Evolutionary conservation across 2,797 vertebrate genomes (phyloP).

Genomic region (Borostomias antarcticus): DNA sequence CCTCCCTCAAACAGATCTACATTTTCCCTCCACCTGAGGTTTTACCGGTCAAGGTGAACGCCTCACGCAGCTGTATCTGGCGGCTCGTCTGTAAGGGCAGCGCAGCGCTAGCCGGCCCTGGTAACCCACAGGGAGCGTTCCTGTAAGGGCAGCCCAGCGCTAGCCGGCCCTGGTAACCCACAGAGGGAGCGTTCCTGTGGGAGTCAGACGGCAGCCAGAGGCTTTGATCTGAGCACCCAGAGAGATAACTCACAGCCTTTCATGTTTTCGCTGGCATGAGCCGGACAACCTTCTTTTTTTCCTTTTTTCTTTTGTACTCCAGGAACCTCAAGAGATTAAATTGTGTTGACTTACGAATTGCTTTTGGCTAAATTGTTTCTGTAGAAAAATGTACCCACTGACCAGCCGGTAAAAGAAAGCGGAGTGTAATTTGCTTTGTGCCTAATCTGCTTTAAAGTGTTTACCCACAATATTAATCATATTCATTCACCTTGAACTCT

Average conservation of each 20-base stretch:
- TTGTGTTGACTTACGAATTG: constrained; percentile 44
- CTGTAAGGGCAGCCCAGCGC: no score
- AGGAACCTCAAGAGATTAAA: constrained; percentile 32
- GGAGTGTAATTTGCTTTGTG: constrained; percentile 32
- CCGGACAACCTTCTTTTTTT: background rate
- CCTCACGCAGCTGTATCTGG: no score
- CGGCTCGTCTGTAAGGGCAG: background rate
- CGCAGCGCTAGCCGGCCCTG: background rate
- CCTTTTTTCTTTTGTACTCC: constrained; percentile 2
- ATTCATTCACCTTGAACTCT: constrained; percentile 29
- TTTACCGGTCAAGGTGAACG: background rate
- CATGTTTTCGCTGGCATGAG: constrained; percentile 40
- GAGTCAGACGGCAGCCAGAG: constrained; percentile 1
- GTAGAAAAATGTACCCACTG: constrained; percentile 13
- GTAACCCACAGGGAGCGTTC: constrained; percentile 12
- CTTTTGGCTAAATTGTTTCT: constrained; percentile 38
- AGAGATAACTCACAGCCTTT: constrained; percentile 35
- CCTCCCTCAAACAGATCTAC: background rate
- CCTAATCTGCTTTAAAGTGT: constrained; percentile 24
- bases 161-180: no score
- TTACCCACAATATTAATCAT: constrained; percentile 27
- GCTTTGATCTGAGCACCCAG: constrained; percentile 30
- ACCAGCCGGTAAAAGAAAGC: constrained; percentile 13
- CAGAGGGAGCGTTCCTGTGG: background rate
- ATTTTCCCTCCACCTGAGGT: background rate